Percentiles rank a stretch among this genome's conserved stretches.
Conservation (phyloP, 2,113 vertebrate species). For the Phycodurus eques region DNA sequence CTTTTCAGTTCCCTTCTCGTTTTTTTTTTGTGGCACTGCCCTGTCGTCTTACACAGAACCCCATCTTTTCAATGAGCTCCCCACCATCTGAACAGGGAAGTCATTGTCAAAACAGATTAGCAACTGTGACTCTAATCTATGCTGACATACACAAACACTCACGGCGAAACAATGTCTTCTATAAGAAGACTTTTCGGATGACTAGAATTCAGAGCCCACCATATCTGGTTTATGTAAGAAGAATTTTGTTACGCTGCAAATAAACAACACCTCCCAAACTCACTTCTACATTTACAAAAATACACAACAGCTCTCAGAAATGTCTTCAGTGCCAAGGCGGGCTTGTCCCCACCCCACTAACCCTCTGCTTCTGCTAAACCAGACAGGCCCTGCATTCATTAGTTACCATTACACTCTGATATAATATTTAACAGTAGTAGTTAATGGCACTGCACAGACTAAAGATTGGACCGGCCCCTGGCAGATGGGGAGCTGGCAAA, state of each 20-base stretch:
- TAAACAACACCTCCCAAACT: constrained; percentile 30
- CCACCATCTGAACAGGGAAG: constrained; percentile 23
- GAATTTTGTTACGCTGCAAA: constrained; percentile 27
- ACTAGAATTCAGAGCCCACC: constrained; percentile 4
- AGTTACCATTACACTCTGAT: constrained; percentile 49
- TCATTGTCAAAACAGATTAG: constrained; percentile 32
- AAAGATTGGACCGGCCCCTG: constrained; percentile 5
- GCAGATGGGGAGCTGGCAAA: constrained; percentile 52
- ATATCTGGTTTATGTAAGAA: constrained; percentile 32
- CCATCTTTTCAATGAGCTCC: constrained; percentile 24
- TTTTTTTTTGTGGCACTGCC: constrained; percentile 3
- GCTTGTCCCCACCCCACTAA: constrained; percentile 40
- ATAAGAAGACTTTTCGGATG: neutral
- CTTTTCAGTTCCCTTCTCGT: constrained; percentile 33
- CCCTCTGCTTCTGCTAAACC: constrained; percentile 38
- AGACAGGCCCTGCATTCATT: constrained; percentile 62
- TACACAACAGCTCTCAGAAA: constrained; percentile 41
- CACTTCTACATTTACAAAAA: constrained; percentile 23
- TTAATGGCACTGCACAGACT: constrained; percentile 44
- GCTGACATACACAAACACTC: constrained; percentile 17
- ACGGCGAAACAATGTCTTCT: constrained; percentile 2
- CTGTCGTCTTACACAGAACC: constrained; percentile 32
- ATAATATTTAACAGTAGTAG: constrained; percentile 63
- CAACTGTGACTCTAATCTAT: constrained; percentile 14
- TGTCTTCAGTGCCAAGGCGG: constrained; percentile 28